Conservation (phyloP, 2,888 invertebrate genomes). For the Bombylius discolor region DNA sequence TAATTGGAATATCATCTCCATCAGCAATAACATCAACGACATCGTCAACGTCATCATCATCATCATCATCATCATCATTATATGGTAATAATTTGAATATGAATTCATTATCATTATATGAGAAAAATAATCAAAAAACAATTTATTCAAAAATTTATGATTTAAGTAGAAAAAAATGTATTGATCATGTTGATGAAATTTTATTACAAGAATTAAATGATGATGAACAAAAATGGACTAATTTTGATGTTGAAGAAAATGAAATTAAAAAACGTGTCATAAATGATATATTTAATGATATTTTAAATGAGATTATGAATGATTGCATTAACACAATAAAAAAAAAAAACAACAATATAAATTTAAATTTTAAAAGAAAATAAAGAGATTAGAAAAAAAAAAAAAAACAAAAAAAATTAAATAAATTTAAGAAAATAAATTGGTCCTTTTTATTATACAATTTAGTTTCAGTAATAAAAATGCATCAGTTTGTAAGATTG, state of each 20-base stretch:
- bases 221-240: slow-evolving; percentile 61
- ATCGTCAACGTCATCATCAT: no score
- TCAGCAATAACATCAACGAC: no score
- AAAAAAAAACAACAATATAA: not conserved
- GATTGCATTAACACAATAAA: not conserved
- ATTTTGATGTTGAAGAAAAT: slow-evolving; percentile 56
- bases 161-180: slow-evolving; percentile 48
- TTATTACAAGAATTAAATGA: slow-evolving; percentile 55
- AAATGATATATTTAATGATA: slow-evolving; percentile 42
- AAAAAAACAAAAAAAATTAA: no score
- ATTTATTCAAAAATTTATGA: slow-evolving; percentile 17
- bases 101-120: no score
- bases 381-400: no score
- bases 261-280: slow-evolving; percentile 49
- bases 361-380: no score
- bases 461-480: no score
- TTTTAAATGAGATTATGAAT: slow-evolving; percentile 39
- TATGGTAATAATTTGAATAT: no score
- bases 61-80: no score
- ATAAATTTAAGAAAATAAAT: no score
- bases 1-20: not conserved
- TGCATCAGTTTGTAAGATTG: no score
- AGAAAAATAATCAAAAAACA: not conserved
- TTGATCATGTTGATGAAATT: slow-evolving; percentile 57
- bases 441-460: no score